Evolutionary conservation across 2,113 vertebrate species (phyloP).

Genomic region (Triplophysa siluroides): DNA sequence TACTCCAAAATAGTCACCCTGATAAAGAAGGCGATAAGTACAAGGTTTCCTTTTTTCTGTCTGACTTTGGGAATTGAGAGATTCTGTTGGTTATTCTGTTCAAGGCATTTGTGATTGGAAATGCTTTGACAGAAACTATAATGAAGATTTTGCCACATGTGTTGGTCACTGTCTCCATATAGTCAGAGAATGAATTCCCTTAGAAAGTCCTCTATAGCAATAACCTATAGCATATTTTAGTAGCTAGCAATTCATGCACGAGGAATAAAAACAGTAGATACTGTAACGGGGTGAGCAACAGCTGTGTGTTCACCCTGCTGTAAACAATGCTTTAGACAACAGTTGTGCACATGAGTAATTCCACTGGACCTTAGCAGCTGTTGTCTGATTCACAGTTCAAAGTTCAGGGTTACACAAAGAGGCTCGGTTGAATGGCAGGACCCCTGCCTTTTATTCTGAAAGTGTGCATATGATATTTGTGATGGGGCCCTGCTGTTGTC

Average conservation of each 20-base stretch:
- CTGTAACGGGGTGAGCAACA: neutral
- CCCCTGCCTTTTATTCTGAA: constrained; percentile 29
- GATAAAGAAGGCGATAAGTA: no score
- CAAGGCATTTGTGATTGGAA: no score
- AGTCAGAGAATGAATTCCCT: neutral
- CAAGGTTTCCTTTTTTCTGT: no score
- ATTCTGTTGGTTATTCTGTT: no score
- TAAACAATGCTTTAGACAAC: constrained; percentile 24
- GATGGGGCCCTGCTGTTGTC: constrained; percentile 21
- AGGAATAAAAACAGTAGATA: neutral
- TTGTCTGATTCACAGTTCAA: constrained; percentile 30
- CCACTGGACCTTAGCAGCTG: constrained; percentile 30
- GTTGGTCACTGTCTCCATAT: neutral
- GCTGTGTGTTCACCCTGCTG: constrained; percentile 24
- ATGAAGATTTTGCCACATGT: no score
- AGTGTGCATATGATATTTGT: constrained; percentile 15
- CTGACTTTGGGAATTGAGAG: no score
- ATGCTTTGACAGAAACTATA: no score
- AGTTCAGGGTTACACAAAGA: constrained; percentile 37
- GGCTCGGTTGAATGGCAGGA: constrained; percentile 15
- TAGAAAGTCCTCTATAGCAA: neutral
- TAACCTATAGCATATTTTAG: neutral
- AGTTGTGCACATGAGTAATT: constrained; percentile 10
- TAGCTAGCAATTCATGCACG: neutral
- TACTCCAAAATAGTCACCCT: no score